Evolutionary conservation across 2,888 invertebrate species (phyloP), one percentile per base, ranked within the genome.

Genomic region (Pediacus dermestoides): DNA sequence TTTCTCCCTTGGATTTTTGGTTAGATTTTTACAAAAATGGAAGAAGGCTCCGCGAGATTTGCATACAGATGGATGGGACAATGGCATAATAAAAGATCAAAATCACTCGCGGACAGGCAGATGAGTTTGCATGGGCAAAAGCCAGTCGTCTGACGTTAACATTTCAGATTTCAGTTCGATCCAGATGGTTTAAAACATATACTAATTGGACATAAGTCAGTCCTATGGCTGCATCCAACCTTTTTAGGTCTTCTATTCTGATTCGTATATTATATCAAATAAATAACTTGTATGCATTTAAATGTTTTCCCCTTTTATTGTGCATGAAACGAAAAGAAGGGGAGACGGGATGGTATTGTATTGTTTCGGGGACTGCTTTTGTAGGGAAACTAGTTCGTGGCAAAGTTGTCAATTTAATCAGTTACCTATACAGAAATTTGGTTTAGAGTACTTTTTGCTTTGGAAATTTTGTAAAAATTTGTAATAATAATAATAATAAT

Each of bases 171-270:
- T 63, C 55, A 60, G 54, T 54, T 53, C 56, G 59, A 60, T 60
- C 57, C 60, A 53, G 61, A 66, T 63, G 63, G 61, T 63, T 61
- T 65, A 60, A 65, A 65, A 67, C 55, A 64, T 64, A 61, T 65
- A 65, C 65, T 67, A 67, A 67, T 67, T 67, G 67, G 67, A 66
- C 67, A 53, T 63, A 56, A 55, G 63, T 65, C 67, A 58, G 60
- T 66, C 58, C 53, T 66, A 63, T 52, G 64, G 62, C 61, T 64
- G 61, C 63, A 44, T 51, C 50, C 47, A 32, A 44, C 60, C 59
- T 58, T 63, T 63, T 61, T 61, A 60, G 53, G 62, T 60, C 61
- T 64, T 63, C 61, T 49, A 57, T 56, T 55, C 60, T 58, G 61
- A 61, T 61, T 62, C 56, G 60, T 47, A 50, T 52, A 46, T 57